phyloP scores from a whole-genome alignment of 2,888 invertebrate genomes.

The Apeira syringaria region DNA sequence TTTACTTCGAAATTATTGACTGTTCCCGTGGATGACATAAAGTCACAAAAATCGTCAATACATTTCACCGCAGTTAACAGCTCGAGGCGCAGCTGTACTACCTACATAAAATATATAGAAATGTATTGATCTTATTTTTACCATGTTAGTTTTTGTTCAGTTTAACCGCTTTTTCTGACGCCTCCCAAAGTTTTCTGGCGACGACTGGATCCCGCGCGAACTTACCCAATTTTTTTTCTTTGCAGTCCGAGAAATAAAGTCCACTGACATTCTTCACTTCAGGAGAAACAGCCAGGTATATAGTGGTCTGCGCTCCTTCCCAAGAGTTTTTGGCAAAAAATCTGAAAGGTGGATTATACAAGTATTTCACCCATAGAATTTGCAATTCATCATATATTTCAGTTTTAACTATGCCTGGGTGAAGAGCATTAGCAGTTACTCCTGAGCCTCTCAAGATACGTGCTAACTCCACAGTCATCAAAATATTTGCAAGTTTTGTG shows the following conservation, averaged over 20 bases:
- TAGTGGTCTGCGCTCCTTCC: conserved; percentile 76
- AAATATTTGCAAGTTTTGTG: conserved; percentile 88
- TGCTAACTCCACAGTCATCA: conserved; percentile 86
- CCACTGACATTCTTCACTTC: conserved; percentile 84
- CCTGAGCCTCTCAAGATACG: conserved; percentile 86
- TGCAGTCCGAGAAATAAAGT: conserved; percentile 84
- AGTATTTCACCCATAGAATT: conserved; percentile 31
- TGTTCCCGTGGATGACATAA: too few relatives aligned
- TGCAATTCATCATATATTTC: conserved; percentile 54
- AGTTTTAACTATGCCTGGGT: conserved; percentile 89
- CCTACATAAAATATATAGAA: too few relatives aligned
- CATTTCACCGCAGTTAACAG: too few relatives aligned
- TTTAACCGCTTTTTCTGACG: conserved; percentile 66
- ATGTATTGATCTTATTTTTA: too few relatives aligned
- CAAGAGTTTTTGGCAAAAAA: conserved; percentile 48
- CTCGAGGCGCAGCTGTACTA: too few relatives aligned
- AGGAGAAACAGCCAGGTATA: conserved; percentile 81
- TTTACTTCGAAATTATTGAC: too few relatives aligned
- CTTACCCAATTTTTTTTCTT: conserved; percentile 56
- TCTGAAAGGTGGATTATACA: conserved; percentile 72
- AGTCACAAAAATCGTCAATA: too few relatives aligned
- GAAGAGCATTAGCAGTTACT: conserved; percentile 90
- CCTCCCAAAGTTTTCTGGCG: conserved; percentile 85
- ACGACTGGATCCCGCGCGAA: conserved; percentile 72
- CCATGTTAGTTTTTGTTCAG: too few relatives aligned